Evolutionary conservation across 2,888 invertebrate species (phyloP).

Genomic region (Nasonovia ribisnigri): DNA sequence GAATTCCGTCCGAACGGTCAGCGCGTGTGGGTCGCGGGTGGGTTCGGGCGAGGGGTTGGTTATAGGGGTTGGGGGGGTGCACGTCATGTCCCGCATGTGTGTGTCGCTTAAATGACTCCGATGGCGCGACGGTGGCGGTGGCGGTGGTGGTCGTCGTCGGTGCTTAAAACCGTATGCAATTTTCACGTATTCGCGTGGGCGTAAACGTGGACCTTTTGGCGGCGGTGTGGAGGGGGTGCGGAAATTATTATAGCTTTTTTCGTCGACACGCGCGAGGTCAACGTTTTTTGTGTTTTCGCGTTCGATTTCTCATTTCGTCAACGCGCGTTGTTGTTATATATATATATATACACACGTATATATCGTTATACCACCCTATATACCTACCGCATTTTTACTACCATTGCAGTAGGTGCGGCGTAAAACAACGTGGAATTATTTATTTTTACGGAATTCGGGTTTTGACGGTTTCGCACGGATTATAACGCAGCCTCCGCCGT

Average conservation of each 20-base stretch:
- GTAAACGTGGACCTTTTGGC: no score
- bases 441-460: not conserved
- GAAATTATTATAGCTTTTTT: not conserved
- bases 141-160: not conserved
- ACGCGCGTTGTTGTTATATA: not conserved
- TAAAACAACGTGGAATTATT: not conserved
- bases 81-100: conserved; percentile 33
- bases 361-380: not conserved
- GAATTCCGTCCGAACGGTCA: conserved; percentile 56
- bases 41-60: not conserved
- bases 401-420: no score
- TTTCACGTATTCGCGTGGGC: not conserved
- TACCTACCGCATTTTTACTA: not conserved
- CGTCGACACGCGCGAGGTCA: not conserved
- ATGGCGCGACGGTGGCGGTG: no score
- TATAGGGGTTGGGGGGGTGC: not conserved
- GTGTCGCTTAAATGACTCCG: not conserved
- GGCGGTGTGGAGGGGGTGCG: not conserved
- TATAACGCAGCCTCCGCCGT: not conserved
- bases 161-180: conserved; percentile 11
- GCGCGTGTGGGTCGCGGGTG: not conserved
- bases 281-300: not conserved
- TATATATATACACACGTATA: no score
- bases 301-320: not conserved
- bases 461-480: not conserved